A percentile compares a stretch with the other conserved stretches of the same genome.
phyloP scores from a whole-genome alignment of 1,140 invertebrate genomes.

The Microplitis demolitor region DNA sequence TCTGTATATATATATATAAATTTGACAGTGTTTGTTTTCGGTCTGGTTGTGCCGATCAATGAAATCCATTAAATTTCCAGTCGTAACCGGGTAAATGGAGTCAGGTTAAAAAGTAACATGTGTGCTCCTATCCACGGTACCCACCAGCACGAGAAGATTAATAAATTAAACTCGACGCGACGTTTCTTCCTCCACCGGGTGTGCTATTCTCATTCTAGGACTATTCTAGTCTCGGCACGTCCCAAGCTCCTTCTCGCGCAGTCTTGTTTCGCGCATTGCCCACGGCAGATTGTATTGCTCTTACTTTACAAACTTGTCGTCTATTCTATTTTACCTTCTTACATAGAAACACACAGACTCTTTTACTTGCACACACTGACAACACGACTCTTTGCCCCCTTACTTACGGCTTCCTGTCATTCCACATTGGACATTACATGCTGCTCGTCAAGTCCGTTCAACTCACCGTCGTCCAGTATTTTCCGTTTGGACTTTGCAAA shows the following conservation, averaged over 20 bases:
- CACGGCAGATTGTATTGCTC: conserved; percentile 35
- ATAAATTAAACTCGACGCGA: conserved; percentile 12
- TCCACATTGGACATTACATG: not conserved
- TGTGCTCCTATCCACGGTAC: not conserved
- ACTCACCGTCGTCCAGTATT: not conserved
- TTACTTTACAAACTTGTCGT: not conserved
- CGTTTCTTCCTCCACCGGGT: conserved; percentile 15
- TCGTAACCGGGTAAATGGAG: conserved; percentile 7
- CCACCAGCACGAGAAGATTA: not conserved
- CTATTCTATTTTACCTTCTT: not conserved
- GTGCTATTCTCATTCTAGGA: conserved; percentile 47
- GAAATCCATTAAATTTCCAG: not conserved
- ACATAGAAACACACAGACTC: not conserved
- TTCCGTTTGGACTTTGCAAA: not conserved
- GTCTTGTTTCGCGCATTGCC: conserved; percentile 42
- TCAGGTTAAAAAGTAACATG: not conserved
- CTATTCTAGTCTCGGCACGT: conserved; percentile 44
- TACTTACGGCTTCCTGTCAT: conserved; percentile 13
- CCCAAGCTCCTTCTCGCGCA: conserved; percentile 33
- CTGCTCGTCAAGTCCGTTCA: not conserved
- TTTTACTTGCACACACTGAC: not conserved
- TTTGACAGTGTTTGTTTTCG: too few species aligned
- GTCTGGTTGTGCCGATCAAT: not conserved
- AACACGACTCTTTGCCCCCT: not conserved
- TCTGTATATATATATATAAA: too few species aligned